Evolutionary conservation across 2,797 vertebrate species (phyloP).

Genomic region (Ataeniobius toweri): DNA sequence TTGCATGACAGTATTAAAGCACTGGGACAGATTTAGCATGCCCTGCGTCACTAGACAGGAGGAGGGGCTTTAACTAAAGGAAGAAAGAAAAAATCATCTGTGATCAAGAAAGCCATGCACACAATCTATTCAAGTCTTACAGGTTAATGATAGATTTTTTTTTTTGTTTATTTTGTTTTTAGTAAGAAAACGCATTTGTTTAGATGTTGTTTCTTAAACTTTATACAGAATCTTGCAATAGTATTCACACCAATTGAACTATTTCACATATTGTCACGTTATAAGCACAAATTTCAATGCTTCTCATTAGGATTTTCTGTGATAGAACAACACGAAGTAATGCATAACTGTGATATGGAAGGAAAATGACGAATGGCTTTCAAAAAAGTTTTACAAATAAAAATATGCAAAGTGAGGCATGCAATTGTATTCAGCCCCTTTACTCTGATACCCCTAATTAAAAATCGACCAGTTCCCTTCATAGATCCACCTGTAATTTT

Average conservation of each 20-base stretch:
- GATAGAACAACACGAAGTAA: neutral
- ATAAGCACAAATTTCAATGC: neutral
- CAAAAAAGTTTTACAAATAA: neutral
- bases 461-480: neutral
- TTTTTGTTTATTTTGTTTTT: neutral
- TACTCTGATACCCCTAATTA: neutral
- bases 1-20: conserved; percentile 84
- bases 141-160: conserved; percentile 13
- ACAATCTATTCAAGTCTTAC: conserved; percentile 22
- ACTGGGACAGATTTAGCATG: conserved; percentile 77
- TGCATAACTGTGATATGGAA: neutral
- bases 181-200: neutral
- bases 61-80: conserved; percentile 58
- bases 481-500: neutral
- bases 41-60: conserved; percentile 66
- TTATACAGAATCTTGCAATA: neutral
- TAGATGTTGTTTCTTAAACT: neutral
- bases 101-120: conserved; percentile 60
- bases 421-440: neutral
- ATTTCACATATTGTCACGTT: neutral
- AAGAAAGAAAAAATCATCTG: conserved; percentile 70
- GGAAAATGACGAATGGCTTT: neutral
- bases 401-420: neutral
- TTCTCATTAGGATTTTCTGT: neutral
- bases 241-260: neutral